These are phyloP conservation scores for Eupithecia subfuscata DNA, from an alignment of 2,888 invertebrate genomes.

Conservation along the genomic window DNA sequence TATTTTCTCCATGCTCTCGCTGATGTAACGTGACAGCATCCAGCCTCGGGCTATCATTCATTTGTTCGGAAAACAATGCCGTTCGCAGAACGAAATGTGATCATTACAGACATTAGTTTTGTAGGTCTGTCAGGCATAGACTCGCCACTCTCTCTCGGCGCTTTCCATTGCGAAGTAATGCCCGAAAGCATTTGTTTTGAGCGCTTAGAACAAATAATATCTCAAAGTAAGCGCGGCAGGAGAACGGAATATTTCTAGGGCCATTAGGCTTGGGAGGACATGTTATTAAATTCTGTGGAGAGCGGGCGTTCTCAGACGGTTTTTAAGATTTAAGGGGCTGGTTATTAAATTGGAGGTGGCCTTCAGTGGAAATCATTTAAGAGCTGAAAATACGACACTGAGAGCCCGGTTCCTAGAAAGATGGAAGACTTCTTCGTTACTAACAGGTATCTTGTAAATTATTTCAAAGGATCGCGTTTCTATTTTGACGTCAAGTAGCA, in stretches of 20 bases:
- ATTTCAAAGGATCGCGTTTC: not conserved
- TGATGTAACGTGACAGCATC: not conserved
- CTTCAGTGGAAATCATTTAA: not conserved
- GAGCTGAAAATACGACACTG: not conserved
- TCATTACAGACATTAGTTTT: slow-evolving; percentile 1
- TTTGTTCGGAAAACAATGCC: slow-evolving; percentile 4
- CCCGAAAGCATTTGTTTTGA: slow-evolving; percentile 24
- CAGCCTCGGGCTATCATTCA: not conserved
- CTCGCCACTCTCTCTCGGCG: not conserved
- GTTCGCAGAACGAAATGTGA: slow-evolving; percentile 3
- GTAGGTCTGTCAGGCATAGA: not conserved
- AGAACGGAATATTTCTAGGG: slow-evolving; percentile 42
- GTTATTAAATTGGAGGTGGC: slow-evolving; percentile 23
- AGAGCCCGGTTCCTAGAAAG: not conserved
- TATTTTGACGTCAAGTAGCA: not conserved
- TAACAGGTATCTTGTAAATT: not conserved
- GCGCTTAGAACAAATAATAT: slow-evolving; percentile 18
- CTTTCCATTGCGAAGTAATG: not conserved
- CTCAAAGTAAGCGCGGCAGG: slow-evolving; percentile 23
- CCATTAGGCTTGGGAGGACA: slow-evolving; percentile 41
- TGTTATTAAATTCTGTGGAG: slow-evolving; percentile 45
- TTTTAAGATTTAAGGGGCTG: slow-evolving; percentile 28
- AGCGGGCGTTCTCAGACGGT: slow-evolving; percentile 32
- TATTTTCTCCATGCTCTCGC: not conserved
- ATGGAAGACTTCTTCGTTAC: not conserved